These are phyloP conservation scores for Caerostris darwini DNA, from an alignment of 1,140 invertebrate species.

Conservation along the genomic window DNA sequence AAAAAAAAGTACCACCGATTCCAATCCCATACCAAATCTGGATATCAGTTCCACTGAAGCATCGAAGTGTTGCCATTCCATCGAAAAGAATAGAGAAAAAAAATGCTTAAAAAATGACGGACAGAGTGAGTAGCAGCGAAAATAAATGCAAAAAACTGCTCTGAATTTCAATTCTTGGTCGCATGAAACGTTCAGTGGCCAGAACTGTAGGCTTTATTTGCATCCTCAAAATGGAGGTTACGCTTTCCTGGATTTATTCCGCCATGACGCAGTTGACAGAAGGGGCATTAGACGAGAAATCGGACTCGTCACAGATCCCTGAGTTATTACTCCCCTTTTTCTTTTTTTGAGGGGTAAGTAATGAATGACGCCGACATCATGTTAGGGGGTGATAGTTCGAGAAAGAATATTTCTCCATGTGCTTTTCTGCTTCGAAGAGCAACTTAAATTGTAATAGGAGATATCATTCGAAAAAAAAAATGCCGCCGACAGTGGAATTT, in stretches of 20 bases:
- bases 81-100: background rate
- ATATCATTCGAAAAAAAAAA: background rate
- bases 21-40: no score
- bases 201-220: constrained; percentile 17
- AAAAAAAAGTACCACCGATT: no score
- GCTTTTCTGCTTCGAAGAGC: background rate
- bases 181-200: constrained; percentile 43
- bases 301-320: background rate
- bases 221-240: constrained; percentile 33
- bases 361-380: background rate
- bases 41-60: no score
- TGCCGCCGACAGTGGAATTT: no score
- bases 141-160: background rate
- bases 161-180: constrained; percentile 46
- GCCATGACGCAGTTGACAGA: background rate
- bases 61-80: no score
- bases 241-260: background rate
- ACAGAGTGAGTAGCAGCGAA: background rate
- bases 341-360: background rate
- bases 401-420: background rate
- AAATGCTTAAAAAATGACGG: no score
- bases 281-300: background rate
- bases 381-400: no score
- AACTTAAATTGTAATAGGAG: background rate
- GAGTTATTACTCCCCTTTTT: background rate